phyloP scores from a whole-genome alignment of 2,888 invertebrate genomes.

The Cheilosia soror region DNA sequence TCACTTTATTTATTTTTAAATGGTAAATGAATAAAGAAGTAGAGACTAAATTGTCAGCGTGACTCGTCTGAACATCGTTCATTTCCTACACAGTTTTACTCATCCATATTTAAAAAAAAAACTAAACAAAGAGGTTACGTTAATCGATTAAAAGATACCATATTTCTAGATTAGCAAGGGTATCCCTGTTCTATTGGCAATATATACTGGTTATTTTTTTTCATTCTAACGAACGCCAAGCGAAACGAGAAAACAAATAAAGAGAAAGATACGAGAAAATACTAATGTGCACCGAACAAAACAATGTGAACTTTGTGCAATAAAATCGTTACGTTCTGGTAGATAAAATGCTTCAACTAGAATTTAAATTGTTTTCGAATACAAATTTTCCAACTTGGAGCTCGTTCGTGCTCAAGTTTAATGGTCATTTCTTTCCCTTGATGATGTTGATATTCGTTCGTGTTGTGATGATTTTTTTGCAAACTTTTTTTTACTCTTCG shows the following conservation, averaged over 20 bases:
- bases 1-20: too few relatives aligned
- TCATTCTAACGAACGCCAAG: constrained; percentile 14
- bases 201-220: not conserved
- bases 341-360: constrained; percentile 75
- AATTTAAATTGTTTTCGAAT: constrained; percentile 77
- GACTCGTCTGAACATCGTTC: too few relatives aligned
- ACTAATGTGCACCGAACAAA: constrained; percentile 40
- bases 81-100: not conserved
- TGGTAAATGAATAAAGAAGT: too few relatives aligned
- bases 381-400: constrained; percentile 61
- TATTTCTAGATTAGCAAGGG: too few relatives aligned
- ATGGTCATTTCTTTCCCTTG: constrained; percentile 54
- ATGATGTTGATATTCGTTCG: constrained; percentile 53
- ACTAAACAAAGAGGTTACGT: not conserved
- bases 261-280: constrained; percentile 23
- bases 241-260: not conserved
- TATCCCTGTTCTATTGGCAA: not conserved
- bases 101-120: not conserved
- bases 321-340: constrained; percentile 68
- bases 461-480: constrained; percentile 7
- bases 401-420: constrained; percentile 63
- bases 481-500: constrained; percentile 3
- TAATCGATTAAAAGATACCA: not conserved
- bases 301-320: constrained; percentile 46
- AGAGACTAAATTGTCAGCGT: too few relatives aligned